These are phyloP conservation scores for Sebastes fasciatus DNA, from an alignment of 2,113 vertebrate genomes.

Conservation along the genomic window DNA sequence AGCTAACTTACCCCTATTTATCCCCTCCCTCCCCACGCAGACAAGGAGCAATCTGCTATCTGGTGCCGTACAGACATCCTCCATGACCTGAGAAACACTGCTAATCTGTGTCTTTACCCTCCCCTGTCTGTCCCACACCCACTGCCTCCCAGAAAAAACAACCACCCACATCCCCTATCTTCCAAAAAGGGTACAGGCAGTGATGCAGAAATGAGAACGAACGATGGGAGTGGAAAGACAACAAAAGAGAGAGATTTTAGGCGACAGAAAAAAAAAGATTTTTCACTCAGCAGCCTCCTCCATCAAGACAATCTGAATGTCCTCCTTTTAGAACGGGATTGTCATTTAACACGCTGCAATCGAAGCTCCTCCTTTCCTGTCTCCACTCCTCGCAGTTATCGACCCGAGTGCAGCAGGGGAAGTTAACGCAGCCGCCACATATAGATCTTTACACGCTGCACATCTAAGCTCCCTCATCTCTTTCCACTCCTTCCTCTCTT, in stretches of 20 bases:
- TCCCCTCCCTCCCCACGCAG: slow-evolving; percentile 37
- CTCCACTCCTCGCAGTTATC: slow-evolving; percentile 23
- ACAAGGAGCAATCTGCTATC: slow-evolving; percentile 46
- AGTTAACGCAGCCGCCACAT: slow-evolving; percentile 52
- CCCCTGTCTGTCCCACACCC: slow-evolving; percentile 50
- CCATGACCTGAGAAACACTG: slow-evolving; percentile 50
- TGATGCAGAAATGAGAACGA: slow-evolving; percentile 19
- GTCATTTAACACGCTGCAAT: slow-evolving; percentile 8
- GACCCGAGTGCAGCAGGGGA: slow-evolving; percentile 45
- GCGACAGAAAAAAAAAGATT: background rate
- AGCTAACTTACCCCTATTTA: slow-evolving; percentile 31
- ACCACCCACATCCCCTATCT: slow-evolving; percentile 45
- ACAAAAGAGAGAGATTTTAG: background rate
- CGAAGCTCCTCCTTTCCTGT: slow-evolving; percentile 17
- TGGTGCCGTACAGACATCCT: slow-evolving; percentile 63
- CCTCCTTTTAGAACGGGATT: slow-evolving; percentile 16
- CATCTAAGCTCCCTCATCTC: background rate
- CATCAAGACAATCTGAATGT: background rate
- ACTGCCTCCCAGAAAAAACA: slow-evolving; percentile 46
- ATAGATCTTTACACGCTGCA: slow-evolving; percentile 34
- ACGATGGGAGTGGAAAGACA: background rate
- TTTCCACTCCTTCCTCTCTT: background rate
- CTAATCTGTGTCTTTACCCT: slow-evolving; percentile 62
- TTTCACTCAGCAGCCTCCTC: slow-evolving; percentile 1
- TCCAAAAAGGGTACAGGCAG: slow-evolving; percentile 11